phyloP scores from a whole-genome alignment of 1,140 invertebrate genomes.

The Bradysia coprophila region DNA sequence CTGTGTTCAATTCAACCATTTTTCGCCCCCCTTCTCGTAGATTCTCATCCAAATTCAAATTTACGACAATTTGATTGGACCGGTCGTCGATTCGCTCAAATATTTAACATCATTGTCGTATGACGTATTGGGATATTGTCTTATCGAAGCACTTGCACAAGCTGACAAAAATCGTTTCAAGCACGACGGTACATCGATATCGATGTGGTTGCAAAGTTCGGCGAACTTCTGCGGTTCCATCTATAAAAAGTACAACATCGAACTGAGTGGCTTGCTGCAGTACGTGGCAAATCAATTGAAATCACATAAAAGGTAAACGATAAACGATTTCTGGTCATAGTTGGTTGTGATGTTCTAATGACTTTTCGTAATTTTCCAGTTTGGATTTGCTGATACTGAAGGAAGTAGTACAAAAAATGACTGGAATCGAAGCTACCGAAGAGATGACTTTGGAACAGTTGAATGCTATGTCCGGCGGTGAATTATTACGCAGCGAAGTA shows the following conservation, averaged over 20 bases:
- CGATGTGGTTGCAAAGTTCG: constrained; percentile 85
- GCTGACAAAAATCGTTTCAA: constrained; percentile 61
- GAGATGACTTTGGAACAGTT: constrained; percentile 94
- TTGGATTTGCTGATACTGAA: constrained; percentile 89
- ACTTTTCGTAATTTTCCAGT: constrained; percentile 28
- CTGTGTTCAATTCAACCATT: no score
- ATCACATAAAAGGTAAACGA: constrained; percentile 69
- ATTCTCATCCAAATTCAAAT: constrained; percentile 84
- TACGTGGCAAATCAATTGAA: constrained; percentile 97
- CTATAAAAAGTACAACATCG: constrained; percentile 95
- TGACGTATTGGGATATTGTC: constrained; percentile 89
- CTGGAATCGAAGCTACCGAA: constrained; percentile 90
- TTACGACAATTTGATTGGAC: constrained; percentile 92
- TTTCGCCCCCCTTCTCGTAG: no score
- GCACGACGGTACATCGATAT: constrained; percentile 84
- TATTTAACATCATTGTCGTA: constrained; percentile 91
- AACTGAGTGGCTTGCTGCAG: constrained; percentile 85
- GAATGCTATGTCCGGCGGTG: constrained; percentile 90
- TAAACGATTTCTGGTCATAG: constrained; percentile 1
- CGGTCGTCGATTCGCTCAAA: constrained; percentile 95
- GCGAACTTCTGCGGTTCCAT: constrained; percentile 88
- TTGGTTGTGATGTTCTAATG: neutral
- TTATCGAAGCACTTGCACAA: constrained; percentile 77
- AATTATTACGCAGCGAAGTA: constrained; percentile 84
- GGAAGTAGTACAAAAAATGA: constrained; percentile 99